phyloP scores from a whole-genome alignment of 37 sponge, comb jelly and placozoan species.

The Agelas oroides region DNA sequence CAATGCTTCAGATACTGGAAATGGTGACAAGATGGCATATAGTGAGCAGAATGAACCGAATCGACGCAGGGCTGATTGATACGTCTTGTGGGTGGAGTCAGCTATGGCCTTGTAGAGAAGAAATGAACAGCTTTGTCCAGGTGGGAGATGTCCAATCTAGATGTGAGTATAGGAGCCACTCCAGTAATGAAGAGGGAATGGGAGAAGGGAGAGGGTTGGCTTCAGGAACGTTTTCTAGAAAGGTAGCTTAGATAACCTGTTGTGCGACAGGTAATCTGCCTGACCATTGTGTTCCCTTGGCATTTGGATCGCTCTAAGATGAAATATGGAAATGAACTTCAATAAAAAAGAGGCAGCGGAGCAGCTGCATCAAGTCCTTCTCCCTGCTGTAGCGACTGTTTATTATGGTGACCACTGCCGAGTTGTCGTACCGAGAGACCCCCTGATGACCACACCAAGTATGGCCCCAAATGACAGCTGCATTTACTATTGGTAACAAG shows the following conservation, averaged over 20 bases:
- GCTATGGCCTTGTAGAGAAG: slow-evolving; percentile 48
- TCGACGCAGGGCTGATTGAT: slow-evolving; percentile 28
- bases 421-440: slow-evolving; percentile 21
- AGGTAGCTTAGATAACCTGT: slow-evolving; percentile 3
- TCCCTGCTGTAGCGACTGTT: slow-evolving; percentile 7
- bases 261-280: slow-evolving; percentile 64
- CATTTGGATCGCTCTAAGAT: slow-evolving; percentile 6
- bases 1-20: slow-evolving; percentile 42
- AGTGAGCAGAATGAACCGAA: slow-evolving; percentile 45
- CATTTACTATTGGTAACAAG: slow-evolving; percentile 53
- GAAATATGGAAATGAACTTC: slow-evolving; percentile 34
- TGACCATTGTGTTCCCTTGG: slow-evolving; percentile 7
- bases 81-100: slow-evolving; percentile 58
- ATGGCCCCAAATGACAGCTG: slow-evolving; percentile 48
- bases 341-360: slow-evolving; percentile 47
- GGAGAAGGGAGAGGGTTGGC: not conserved
- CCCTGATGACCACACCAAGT: not conserved
- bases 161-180: slow-evolving; percentile 15
- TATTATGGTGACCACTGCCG: slow-evolving; percentile 32
- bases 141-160: slow-evolving; percentile 59
- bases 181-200: not conserved
- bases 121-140: slow-evolving; percentile 61
- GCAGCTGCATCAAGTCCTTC: slow-evolving; percentile 12
- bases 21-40: slow-evolving; percentile 27
- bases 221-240: slow-evolving; percentile 6